phyloP scores from a whole-genome alignment of 2,797 vertebrate genomes.

The Spea hammondii region DNA sequence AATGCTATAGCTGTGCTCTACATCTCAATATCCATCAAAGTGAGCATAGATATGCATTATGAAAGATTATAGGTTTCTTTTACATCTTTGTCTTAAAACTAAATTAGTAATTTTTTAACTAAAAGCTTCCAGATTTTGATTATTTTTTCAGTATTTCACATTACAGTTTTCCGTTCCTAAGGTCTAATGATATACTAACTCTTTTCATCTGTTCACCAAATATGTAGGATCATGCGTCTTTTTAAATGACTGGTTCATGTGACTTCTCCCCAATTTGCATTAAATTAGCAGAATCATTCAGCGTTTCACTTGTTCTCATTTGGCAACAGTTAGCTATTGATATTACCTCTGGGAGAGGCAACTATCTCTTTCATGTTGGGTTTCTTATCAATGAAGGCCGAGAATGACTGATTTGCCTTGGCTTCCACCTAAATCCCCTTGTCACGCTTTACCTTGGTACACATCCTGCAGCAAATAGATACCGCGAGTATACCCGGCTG shows the following conservation, averaged over 20 bases:
- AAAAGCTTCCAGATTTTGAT: not conserved
- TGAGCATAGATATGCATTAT: too few species aligned
- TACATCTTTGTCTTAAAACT: not conserved
- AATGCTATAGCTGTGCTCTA: too few species aligned
- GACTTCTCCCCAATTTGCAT: slow-evolving; percentile 53
- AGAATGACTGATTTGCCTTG: slow-evolving; percentile 82
- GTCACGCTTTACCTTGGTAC: slow-evolving; percentile 67
- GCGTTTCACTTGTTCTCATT: slow-evolving; percentile 57
- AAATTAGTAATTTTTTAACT: not conserved
- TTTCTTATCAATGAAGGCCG: slow-evolving; percentile 78
- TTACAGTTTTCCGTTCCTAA: not conserved
- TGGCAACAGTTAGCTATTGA: slow-evolving; percentile 64
- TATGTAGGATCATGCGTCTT: slow-evolving; percentile 53
- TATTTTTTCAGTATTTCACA: not conserved
- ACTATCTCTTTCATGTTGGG: slow-evolving; percentile 75
- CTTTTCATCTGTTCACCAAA: slow-evolving; percentile 10
- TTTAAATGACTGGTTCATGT: slow-evolving; percentile 30
- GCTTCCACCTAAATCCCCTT: slow-evolving; percentile 75
- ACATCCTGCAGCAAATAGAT: slow-evolving; percentile 81
- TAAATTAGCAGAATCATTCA: slow-evolving; percentile 58
- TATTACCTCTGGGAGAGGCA: slow-evolving; percentile 73
- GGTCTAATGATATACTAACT: slow-evolving; percentile 14
- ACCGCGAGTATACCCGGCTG: slow-evolving; percentile 72
- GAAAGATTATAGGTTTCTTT: too few species aligned
- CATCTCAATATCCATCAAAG: too few species aligned